phyloP scores from a whole-genome alignment of 2,113 vertebrate species.

The Eonycteris spelaea region DNA sequence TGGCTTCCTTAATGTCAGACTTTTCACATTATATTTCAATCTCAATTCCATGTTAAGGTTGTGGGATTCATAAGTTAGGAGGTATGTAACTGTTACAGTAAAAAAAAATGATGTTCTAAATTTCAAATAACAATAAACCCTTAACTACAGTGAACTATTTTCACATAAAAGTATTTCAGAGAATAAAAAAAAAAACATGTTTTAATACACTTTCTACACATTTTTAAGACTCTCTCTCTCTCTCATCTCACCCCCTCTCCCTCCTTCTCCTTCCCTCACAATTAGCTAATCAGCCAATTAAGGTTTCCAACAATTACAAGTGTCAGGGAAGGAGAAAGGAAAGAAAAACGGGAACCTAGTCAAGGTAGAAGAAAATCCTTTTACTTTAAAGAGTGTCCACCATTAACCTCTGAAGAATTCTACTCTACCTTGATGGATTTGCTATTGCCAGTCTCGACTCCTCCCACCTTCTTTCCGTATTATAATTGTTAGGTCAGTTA shows the following conservation, averaged over 20 bases:
- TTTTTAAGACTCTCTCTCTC: neutral
- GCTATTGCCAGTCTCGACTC: conserved; percentile 55
- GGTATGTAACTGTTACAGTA: neutral
- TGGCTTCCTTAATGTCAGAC: neutral
- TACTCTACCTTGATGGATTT: conserved; percentile 78
- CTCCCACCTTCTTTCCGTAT: conserved; percentile 64
- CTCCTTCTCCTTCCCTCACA: conserved; percentile 57
- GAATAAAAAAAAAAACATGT: conserved; percentile 19
- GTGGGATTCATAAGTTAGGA: conserved; percentile 2
- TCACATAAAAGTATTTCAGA: conserved; percentile 59
- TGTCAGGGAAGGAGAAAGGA: conserved; percentile 71
- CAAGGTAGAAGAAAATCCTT: conserved; percentile 81
- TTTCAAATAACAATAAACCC: conserved; percentile 42
- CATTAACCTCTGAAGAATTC: conserved; percentile 76
- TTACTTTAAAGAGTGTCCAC: conserved; percentile 77
- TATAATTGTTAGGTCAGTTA: conserved; percentile 81
- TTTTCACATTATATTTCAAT: conserved; percentile 34
- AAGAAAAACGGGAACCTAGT: conserved; percentile 71
- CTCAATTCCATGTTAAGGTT: conserved; percentile 15
- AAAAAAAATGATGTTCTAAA: conserved; percentile 42
- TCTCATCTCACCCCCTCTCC: too few relatives aligned
- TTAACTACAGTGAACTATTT: conserved; percentile 44
- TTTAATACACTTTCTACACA: neutral
- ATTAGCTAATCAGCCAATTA: conserved; percentile 84
- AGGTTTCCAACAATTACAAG: conserved; percentile 80